Conservation (phyloP, 2,113 vertebrate genomes). For the Octodon degus region DNA sequence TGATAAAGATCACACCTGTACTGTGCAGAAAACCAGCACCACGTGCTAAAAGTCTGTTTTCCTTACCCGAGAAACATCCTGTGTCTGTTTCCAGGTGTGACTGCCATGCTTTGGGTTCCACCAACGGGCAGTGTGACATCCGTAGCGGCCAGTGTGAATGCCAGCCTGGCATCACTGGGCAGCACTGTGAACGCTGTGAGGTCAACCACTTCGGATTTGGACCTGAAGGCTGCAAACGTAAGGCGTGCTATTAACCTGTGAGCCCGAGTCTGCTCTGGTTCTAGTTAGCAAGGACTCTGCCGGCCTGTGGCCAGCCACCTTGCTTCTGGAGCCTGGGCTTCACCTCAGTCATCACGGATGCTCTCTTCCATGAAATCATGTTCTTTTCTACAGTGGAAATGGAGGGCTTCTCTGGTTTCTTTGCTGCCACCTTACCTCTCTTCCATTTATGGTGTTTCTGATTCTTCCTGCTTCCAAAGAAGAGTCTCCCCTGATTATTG, state of each 20-base stretch:
- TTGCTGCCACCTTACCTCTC: not conserved
- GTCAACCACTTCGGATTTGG: conserved; percentile 96
- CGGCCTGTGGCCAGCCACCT: rapidly evolving
- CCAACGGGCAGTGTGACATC: conserved; percentile 95
- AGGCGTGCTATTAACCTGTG: conserved; percentile 75
- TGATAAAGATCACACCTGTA: not conserved
- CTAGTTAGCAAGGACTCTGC: not conserved
- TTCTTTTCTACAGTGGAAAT: not conserved
- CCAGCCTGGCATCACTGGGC: conserved; percentile 93
- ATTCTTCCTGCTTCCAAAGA: not conserved
- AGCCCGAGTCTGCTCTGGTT: not conserved
- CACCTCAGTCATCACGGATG: not conserved
- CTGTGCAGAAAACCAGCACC: not conserved
- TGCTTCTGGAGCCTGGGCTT: not conserved
- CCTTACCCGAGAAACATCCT: not conserved
- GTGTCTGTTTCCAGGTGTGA: conserved; percentile 88
- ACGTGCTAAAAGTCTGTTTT: not conserved
- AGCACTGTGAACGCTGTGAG: conserved; percentile 93
- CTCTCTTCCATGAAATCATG: not conserved
- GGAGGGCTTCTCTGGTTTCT: not conserved
- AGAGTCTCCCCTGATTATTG: not conserved
- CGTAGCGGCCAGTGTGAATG: conserved; percentile 95
- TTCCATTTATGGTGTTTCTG: not conserved
- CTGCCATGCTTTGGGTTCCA: conserved; percentile 95
- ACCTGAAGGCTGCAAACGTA: conserved; percentile 97